Percentiles rank a stretch among this genome's conserved stretches.
Conservation (phyloP, 2,888 invertebrate species). For the Pasiphila rectangulata region DNA sequence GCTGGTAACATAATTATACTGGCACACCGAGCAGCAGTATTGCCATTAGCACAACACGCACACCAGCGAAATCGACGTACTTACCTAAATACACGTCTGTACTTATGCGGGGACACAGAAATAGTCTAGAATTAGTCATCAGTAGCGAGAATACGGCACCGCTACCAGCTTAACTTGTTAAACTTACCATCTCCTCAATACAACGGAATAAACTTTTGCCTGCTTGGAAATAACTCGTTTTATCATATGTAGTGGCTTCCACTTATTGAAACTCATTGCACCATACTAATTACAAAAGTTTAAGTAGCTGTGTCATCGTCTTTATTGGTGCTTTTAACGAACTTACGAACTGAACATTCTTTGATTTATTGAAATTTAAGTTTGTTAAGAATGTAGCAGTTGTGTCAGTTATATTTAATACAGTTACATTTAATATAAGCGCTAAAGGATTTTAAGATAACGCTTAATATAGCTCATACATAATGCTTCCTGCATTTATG, state of each 20-base stretch:
- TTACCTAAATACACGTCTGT: constrained; percentile 13
- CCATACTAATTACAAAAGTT: no score
- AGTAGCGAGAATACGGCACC: constrained; percentile 14
- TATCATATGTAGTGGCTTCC: not conserved
- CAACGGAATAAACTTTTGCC: not conserved
- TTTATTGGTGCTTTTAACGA: no score
- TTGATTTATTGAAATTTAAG: no score
- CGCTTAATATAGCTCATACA: no score
- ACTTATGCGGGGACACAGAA: constrained; percentile 43
- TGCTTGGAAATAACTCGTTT: not conserved
- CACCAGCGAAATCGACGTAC: constrained; percentile 28
- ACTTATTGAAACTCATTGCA: not conserved
- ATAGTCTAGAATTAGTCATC: constrained; percentile 60
- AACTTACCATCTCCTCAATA: constrained; percentile 5
- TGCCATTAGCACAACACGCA: constrained; percentile 28
- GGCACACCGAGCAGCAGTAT: constrained; percentile 13
- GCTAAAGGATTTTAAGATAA: no score
- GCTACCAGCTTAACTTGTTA: constrained; percentile 13
- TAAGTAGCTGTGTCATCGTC: no score
- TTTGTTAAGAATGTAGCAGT: no score
- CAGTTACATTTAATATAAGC: no score
- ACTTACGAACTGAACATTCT: no score
- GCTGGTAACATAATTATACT: constrained; percentile 20
- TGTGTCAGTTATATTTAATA: no score
- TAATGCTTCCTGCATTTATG: no score